Evolutionary conservation across 2,113 vertebrate genomes (phyloP).

Genomic region (Calyptommatus sinebrachiatus): DNA sequence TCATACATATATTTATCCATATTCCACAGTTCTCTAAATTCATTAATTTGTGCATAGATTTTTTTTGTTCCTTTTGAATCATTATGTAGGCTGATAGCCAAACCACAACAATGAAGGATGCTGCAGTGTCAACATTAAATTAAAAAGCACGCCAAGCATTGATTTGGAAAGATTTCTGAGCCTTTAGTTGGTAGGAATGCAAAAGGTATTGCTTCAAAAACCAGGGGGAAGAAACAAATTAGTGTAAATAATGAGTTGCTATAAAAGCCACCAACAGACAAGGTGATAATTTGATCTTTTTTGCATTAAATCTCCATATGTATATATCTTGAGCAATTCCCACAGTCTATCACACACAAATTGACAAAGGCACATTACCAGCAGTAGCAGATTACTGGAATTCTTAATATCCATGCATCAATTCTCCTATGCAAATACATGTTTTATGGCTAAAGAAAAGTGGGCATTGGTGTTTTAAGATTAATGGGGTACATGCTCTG

Average conservation of each 20-base stretch:
- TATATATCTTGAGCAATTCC: not conserved
- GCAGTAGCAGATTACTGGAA: not conserved
- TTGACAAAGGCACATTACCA: not conserved
- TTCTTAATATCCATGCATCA: not conserved
- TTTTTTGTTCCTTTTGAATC: not conserved
- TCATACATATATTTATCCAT: not conserved
- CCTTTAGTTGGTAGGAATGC: constrained; percentile 17
- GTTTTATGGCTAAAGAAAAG: not conserved
- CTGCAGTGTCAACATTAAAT: constrained; percentile 7
- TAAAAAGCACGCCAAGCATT: constrained; percentile 32
- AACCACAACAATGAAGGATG: constrained; percentile 26
- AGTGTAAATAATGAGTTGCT: not conserved
- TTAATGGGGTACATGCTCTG: not conserved
- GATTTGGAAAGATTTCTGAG: constrained; percentile 28
- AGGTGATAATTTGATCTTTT: not conserved
- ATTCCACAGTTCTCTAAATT: constrained; percentile 6
- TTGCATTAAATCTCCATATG: not conserved
- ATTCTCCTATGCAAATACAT: not conserved
- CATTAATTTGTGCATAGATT: not conserved
- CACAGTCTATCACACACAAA: constrained; percentile 1
- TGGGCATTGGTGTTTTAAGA: not conserved
- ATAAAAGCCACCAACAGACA: not conserved
- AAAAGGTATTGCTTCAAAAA: constrained; percentile 30
- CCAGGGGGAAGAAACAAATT: not conserved
- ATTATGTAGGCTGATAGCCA: not conserved